Percentiles rank a stretch among this genome's conserved stretches.
These are phyloP conservation scores for Drosophila pseudoobscura DNA, from an alignment of 1,140 invertebrate genomes.

Conservation along the genomic window DNA sequence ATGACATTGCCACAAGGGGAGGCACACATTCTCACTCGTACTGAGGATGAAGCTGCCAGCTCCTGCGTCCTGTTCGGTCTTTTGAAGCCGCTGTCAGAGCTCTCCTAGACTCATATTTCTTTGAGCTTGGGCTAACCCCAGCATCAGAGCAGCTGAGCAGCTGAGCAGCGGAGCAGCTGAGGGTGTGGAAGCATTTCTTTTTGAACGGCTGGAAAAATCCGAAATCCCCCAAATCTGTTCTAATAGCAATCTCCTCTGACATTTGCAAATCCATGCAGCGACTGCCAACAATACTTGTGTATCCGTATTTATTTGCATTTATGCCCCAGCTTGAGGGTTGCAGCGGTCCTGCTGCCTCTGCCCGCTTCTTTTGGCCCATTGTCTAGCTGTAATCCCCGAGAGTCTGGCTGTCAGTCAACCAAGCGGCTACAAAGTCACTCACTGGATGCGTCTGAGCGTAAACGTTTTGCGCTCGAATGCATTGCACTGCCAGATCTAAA, in stretches of 20 bases:
- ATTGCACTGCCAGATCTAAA: conserved; percentile 48
- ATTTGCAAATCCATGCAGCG: conserved; percentile 43
- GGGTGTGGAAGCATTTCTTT: neutral
- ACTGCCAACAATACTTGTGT: conserved; percentile 37
- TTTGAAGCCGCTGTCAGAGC: neutral
- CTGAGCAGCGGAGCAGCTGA: too few species aligned
- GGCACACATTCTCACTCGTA: neutral
- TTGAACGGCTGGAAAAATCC: conserved; percentile 1
- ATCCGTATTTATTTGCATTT: conserved; percentile 69
- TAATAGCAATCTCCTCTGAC: conserved; percentile 23
- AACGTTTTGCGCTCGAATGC: conserved; percentile 66
- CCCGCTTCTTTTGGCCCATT: conserved; percentile 27
- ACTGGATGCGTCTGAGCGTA: conserved; percentile 71
- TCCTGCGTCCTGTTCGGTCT: too few species aligned
- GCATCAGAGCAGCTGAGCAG: too few species aligned
- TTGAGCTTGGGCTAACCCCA: too few species aligned
- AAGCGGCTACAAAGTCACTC: conserved; percentile 58
- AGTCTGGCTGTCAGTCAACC: conserved; percentile 30
- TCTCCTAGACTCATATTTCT: too few species aligned
- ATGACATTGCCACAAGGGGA: conserved; percentile 22
- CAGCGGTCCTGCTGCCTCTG: neutral
- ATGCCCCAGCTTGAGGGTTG: conserved; percentile 37
- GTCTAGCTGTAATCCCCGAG: conserved; percentile 56
- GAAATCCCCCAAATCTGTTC: conserved; percentile 24
- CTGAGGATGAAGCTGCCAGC: neutral